Evolutionary conservation across 2,797 vertebrate species (phyloP).

Genomic region (Sebastes kiyomatsui): DNA sequence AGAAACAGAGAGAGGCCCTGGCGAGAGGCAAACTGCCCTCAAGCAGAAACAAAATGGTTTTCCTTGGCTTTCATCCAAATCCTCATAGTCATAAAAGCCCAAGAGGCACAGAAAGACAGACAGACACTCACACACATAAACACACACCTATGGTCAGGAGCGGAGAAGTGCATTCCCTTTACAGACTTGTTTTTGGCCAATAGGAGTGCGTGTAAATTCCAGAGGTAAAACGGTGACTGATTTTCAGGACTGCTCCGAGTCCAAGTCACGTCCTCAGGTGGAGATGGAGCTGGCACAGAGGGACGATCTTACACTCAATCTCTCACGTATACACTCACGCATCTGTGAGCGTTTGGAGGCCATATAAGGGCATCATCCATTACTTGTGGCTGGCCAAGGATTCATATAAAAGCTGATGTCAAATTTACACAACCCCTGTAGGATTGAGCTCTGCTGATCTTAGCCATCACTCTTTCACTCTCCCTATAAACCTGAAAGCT

Average conservation of each 20-base stretch:
- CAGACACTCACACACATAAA: neutral
- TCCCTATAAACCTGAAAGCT: conserved; percentile 37
- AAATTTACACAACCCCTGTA: conserved; percentile 45
- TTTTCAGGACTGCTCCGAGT: conserved; percentile 44
- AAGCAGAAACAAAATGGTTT: conserved; percentile 73
- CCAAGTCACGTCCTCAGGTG: conserved; percentile 48
- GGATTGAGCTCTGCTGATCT: conserved; percentile 34
- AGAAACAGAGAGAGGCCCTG: conserved; percentile 31
- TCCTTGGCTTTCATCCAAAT: conserved; percentile 67
- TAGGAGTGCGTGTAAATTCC: conserved; percentile 53
- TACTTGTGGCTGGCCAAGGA: conserved; percentile 47
- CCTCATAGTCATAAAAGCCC: conserved; percentile 58
- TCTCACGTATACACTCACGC: conserved; percentile 7
- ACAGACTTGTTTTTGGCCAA: conserved; percentile 22
- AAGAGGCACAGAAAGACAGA: conserved; percentile 25
- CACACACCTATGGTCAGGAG: conserved; percentile 35
- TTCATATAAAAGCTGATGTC: conserved; percentile 61
- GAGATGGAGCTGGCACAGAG: conserved; percentile 37
- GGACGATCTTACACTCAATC: conserved; percentile 21
- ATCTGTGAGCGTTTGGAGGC: conserved; percentile 44
- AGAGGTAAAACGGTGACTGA: conserved; percentile 46
- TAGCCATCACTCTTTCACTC: conserved; percentile 25
- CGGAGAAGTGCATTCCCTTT: conserved; percentile 28
- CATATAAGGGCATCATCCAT: conserved; percentile 69
- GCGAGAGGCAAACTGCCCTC: conserved; percentile 47